Evolutionary conservation across 64 coral and sea anemone genomes (phyloP), one percentile per base, ranked within the genome.

Genomic region (Dendronephthya gigantea): DNA sequence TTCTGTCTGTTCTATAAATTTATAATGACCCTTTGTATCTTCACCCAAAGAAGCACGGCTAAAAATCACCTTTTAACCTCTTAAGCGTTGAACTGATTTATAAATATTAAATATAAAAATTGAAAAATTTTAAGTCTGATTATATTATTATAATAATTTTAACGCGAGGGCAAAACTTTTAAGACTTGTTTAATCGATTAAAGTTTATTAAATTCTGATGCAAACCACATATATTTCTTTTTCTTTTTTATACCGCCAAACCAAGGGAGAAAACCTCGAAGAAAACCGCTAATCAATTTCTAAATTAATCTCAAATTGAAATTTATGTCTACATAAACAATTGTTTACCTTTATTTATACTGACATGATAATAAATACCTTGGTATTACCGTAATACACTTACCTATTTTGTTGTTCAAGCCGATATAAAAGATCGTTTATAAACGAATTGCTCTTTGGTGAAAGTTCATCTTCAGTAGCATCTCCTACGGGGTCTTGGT

Each of bases 361-460:
- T 79, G 72, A 6, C 25, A 79, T 79, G 36, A 79, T 29, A 79
- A 36, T 34, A 16, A 34, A 79, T 79, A 79, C 15, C 9, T 13
- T 13, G 10, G 15, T 35, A 17, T 35, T 79, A 29, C 15, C 37
- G 15, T 35, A 33, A 34, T 79, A 4, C 9, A 34, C 72, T 79
- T 35, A 79, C 72, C 29, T 79, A 8, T 79, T 79, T 79, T 79
- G 72, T 39, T 79, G 32, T 79, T 79, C 72, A 33, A 79, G 72
- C 37, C 36, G 72, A 36, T 33, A 39, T 14, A 79, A 19, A 34
- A 79, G 36, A 14, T 79, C 72, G 36, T 17, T 79, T n/a, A n/a
- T n/a, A 34, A 79, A 79, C 15, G 72, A 79, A 79, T 34, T 36
- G 2, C 36, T 34, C 15, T 12, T 79, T 36, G 36, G 72, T 39